Conservation (phyloP, 2,113 vertebrate genomes). For the Eretmochelys imbricata region DNA sequence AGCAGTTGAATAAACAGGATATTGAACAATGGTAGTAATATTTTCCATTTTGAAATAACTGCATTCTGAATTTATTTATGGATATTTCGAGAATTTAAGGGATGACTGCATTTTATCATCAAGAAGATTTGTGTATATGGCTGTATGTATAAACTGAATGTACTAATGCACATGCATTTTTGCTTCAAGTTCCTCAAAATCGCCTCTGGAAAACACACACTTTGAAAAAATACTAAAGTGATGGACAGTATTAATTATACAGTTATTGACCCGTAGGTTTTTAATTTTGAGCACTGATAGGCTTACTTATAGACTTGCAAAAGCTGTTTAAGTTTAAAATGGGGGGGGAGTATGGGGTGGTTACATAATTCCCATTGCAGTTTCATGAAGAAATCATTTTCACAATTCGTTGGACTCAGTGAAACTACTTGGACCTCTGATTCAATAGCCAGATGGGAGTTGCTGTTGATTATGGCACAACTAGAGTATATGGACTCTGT, state of each 20-base stretch:
- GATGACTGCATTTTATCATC: neutral
- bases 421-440: neutral
- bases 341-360: neutral
- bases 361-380: neutral
- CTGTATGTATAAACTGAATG: neutral
- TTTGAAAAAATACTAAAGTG: neutral
- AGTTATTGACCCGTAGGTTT: neutral
- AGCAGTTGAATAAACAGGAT: conserved; percentile 29
- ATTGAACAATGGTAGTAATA: conserved; percentile 7
- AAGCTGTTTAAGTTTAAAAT: neutral
- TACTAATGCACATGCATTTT: neutral
- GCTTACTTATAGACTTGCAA: neutral
- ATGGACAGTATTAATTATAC: rapidly evolving
- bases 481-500: rapidly evolving
- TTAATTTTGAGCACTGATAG: neutral
- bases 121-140: neutral
- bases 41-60: conserved; percentile 24
- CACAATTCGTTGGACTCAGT: neutral
- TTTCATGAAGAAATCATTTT: neutral
- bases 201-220: neutral
- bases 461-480: neutral
- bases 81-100: neutral
- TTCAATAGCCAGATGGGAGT: neutral
- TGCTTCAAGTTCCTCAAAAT: neutral
- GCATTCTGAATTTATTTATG: neutral